These are phyloP conservation scores for Clitarchus hookeri DNA, from an alignment of 2,888 invertebrate species.

Conservation along the genomic window DNA sequence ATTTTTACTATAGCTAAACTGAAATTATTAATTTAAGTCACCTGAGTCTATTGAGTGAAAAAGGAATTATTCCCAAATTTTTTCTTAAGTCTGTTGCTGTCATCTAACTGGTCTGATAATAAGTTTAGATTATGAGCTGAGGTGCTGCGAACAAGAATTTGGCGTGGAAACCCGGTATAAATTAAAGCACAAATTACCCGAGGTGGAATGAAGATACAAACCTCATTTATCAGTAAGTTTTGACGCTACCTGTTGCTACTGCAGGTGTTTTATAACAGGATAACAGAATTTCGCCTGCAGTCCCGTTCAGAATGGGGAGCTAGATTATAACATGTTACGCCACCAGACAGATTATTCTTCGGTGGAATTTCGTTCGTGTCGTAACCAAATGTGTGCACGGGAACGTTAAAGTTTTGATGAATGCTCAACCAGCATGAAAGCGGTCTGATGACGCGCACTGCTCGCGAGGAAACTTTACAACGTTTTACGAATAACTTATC, in stretches of 20 bases:
- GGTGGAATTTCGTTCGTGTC: background rate
- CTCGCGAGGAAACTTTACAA: too few relatives aligned
- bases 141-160: background rate
- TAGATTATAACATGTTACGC: background rate
- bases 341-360: background rate
- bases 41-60: too few relatives aligned
- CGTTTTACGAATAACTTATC: too few relatives aligned
- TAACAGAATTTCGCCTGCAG: slow-evolving; percentile 2
- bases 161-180: background rate
- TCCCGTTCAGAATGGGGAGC: background rate
- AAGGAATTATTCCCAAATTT: too few relatives aligned
- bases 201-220: background rate
- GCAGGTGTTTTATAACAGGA: background rate
- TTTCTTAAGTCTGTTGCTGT: too few relatives aligned
- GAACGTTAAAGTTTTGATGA: background rate
- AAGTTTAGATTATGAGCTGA: too few relatives aligned
- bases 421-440: background rate
- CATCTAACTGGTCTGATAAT: too few relatives aligned
- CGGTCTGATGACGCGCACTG: too few relatives aligned
- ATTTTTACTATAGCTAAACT: too few relatives aligned
- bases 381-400: background rate
- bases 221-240: background rate
- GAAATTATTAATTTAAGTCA: too few relatives aligned
- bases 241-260: background rate
- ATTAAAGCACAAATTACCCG: background rate